These are phyloP conservation scores for Epinephelus malabaricus DNA, from an alignment of 2,797 vertebrate genomes.

Conservation along the genomic window DNA sequence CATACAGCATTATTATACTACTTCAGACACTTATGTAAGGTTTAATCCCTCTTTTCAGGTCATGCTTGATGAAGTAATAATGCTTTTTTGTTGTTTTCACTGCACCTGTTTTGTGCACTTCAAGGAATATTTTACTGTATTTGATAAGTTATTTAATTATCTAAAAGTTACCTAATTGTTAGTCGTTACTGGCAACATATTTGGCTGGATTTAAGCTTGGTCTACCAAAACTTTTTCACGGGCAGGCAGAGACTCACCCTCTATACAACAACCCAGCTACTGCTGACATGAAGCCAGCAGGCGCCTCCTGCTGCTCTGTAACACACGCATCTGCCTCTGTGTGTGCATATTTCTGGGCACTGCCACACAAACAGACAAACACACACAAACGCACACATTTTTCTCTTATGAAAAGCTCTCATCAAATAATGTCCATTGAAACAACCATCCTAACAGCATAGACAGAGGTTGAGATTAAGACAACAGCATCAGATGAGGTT, in stretches of 20 bases:
- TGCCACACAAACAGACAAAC: conserved; percentile 46
- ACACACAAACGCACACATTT: conserved; percentile 13
- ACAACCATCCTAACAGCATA: conserved; percentile 19
- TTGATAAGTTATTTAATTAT: not conserved
- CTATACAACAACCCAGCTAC: conserved; percentile 73
- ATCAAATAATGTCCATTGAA: conserved; percentile 14
- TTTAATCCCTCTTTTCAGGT: not conserved
- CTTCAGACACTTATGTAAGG: too few relatives aligned
- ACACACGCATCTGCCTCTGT: conserved; percentile 62
- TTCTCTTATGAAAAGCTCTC: conserved; percentile 16
- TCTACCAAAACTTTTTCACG: not conserved
- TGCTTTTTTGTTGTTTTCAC: not conserved
- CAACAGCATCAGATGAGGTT: conserved; percentile 43
- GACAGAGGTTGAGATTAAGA: conserved; percentile 29
- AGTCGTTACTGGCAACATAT: not conserved
- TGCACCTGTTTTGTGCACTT: not conserved
- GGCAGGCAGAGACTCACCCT: conserved; percentile 74
- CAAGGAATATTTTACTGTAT: not conserved
- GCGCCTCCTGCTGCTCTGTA: conserved; percentile 59
- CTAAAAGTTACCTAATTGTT: not conserved
- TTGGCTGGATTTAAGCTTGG: not conserved
- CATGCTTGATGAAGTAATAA: not conserved
- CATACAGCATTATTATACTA: too few relatives aligned
- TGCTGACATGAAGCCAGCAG: conserved; percentile 74
- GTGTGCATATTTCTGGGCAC: conserved; percentile 41